Conservation (phyloP, 2,888 invertebrate genomes). For the Trimorus sp. region DNA sequence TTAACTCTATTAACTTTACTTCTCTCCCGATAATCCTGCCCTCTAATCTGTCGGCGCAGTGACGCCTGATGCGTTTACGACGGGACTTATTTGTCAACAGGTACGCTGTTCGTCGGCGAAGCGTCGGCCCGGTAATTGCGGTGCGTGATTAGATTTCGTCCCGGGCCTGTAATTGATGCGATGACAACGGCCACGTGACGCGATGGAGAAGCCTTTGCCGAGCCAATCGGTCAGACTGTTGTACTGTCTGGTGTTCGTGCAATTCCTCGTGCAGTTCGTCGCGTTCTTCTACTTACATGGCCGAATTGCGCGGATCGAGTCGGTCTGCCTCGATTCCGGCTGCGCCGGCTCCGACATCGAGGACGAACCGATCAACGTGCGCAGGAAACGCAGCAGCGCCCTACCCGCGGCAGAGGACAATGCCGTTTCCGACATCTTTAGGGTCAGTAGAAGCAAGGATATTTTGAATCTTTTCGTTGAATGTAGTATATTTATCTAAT, state of each 20-base stretch:
- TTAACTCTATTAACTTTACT: too few species aligned
- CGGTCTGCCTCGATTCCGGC: slow-evolving; percentile 67
- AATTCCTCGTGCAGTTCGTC: slow-evolving; percentile 76
- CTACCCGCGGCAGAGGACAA: slow-evolving; percentile 77
- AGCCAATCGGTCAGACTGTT: slow-evolving; percentile 72
- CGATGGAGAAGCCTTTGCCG: slow-evolving; percentile 67
- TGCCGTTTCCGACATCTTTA: slow-evolving; percentile 76
- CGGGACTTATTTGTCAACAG: slow-evolving; percentile 54
- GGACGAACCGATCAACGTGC: slow-evolving; percentile 64
- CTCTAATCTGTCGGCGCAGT: slow-evolving; percentile 36
- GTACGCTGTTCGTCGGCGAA: slow-evolving; percentile 29
- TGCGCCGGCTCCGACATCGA: slow-evolving; percentile 45
- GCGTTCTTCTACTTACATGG: slow-evolving; percentile 77
- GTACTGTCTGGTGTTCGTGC: slow-evolving; percentile 75
- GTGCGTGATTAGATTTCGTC: slow-evolving; percentile 48
- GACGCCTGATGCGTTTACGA: slow-evolving; percentile 36
- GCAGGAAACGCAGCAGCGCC: slow-evolving; percentile 76
- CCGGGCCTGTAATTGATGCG: slow-evolving; percentile 54
- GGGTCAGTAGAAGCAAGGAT: slow-evolving; percentile 70
- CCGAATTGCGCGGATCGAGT: slow-evolving; percentile 75
- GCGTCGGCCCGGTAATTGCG: slow-evolving; percentile 46
- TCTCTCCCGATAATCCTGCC: too few species aligned
- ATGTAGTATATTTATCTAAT: too few species aligned
- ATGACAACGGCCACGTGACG: slow-evolving; percentile 58
- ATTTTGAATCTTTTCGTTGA: too few species aligned